Base-by-base conservation (phyloP, 2,113 vertebrate genomes). In the Spilogale gracilis region DNA sequence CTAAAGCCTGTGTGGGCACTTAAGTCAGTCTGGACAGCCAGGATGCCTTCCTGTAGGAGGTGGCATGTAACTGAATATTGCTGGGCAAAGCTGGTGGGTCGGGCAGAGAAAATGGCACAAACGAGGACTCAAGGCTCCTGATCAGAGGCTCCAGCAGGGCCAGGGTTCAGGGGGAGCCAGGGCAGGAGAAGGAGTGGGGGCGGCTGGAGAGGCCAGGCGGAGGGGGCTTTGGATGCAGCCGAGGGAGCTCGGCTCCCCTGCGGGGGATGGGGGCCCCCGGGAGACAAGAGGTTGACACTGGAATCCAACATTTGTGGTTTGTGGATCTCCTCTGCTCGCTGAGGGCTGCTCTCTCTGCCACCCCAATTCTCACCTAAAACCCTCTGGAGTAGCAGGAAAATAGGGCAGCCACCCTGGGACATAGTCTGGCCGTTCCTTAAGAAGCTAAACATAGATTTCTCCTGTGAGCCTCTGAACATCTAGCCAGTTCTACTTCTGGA, bases 181-280 rank as follows among this genome's bases (percentile, higher is more conserved):
- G 79, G 79, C 16, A n/a, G 50, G 18, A 56, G 52, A 2, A 38
- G 79, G 79, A 1, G 11, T 18, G 18, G 32, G 32, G 78, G 52
- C 5, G 18, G 10, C 52, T 13, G 52, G 52, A 12, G 78, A 81
- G 52, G 32, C 48, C 48, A 32, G 76, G 76, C 76, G 2, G 32
- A 25, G 13, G 45, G 1, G 2, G 18, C 48, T 48, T 43, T 43
- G 48, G 50, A 43, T n/a, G 13, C 89, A 4, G 30, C 32, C 5
- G 38, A 63, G 38, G 74, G 60, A 65, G 21, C 48, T 9, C 17
- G 32, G 23, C 60, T 80, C 18, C 7, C 43, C 48, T 10, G 6
- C 2, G 6, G 9, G 10, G 0, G 4, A 43, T 0, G 13, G 23
- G 60, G 10, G 43, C 48, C n/a, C 48, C n/a, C 4, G 0, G 23